Evolutionary conservation across 2,113 vertebrate species (phyloP).

Genomic region (Pluvianellus socialis): DNA sequence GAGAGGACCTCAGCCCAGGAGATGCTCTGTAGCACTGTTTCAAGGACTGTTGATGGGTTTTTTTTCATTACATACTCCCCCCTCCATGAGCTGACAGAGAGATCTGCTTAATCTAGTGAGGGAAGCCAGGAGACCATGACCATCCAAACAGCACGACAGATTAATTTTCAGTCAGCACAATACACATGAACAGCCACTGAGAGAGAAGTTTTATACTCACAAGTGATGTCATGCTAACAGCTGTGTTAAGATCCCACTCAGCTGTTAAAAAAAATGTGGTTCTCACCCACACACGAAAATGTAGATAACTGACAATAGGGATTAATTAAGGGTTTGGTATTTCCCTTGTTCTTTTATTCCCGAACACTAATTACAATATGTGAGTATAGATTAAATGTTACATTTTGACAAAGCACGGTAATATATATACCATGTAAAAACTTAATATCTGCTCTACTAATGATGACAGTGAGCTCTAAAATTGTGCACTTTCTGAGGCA

Average conservation of each 20-base stretch:
- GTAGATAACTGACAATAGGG: conserved; percentile 21
- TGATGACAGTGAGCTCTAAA: not conserved
- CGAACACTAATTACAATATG: conserved; percentile 46
- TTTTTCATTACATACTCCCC: not conserved
- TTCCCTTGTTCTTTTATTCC: conserved; percentile 51
- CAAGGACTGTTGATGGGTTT: not conserved
- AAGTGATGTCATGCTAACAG: conserved; percentile 2
- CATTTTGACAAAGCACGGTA: conserved; percentile 22
- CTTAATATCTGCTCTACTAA: not conserved
- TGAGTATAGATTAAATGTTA: conserved; percentile 57
- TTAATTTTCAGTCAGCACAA: not conserved
- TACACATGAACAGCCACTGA: not conserved
- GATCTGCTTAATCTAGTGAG: not conserved
- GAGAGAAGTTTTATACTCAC: not conserved
- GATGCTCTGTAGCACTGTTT: not conserved
- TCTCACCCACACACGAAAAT: conserved; percentile 35
- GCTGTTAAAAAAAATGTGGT: not conserved
- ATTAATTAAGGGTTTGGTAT: conserved; percentile 53
- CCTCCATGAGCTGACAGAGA: not conserved
- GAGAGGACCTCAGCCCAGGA: not conserved
- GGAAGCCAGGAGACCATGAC: not conserved
- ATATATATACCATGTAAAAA: not conserved
- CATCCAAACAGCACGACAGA: not conserved
- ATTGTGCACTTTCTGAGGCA: not conserved
- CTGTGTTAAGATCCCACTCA: conserved; percentile 1